Evolutionary conservation across 2,888 invertebrate genomes (phyloP).

Genomic region (Rhingia campestris): DNA sequence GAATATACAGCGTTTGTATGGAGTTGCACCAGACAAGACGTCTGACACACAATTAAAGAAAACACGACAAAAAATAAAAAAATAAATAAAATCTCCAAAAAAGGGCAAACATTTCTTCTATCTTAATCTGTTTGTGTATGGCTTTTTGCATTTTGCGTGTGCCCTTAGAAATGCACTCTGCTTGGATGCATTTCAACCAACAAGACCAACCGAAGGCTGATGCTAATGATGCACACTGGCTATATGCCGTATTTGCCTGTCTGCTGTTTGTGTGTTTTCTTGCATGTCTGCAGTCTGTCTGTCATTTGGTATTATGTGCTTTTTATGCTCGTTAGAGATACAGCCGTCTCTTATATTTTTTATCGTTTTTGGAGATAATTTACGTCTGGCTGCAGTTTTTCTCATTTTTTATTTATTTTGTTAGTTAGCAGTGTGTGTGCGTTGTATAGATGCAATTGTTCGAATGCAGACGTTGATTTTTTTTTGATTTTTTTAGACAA

Average conservation of each 20-base stretch:
- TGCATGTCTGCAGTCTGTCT: slow-evolving; percentile 54
- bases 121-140: slow-evolving; percentile 46
- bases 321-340: slow-evolving; percentile 65
- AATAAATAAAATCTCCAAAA: slow-evolving; percentile 32
- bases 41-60: slow-evolving; percentile 37
- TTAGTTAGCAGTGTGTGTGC: background rate
- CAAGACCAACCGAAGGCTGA: slow-evolving; percentile 23
- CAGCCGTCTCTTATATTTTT: slow-evolving; percentile 37
- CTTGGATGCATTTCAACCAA: slow-evolving; percentile 60
- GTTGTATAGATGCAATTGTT: slow-evolving; percentile 51
- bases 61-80: slow-evolving; percentile 2
- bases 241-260: slow-evolving; percentile 38
- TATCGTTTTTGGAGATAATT: slow-evolving; percentile 52
- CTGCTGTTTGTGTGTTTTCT: slow-evolving; percentile 49
- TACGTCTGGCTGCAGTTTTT: slow-evolving; percentile 62
- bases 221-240: slow-evolving; percentile 63
- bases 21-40: slow-evolving; percentile 54
- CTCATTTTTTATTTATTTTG: slow-evolving; percentile 6
- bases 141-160: slow-evolving; percentile 45
- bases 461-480: slow-evolving; percentile 36
- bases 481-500: slow-evolving; percentile 28
- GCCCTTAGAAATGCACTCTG: slow-evolving; percentile 67
- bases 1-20: background rate
- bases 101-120: slow-evolving; percentile 46
- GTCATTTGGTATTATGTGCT: slow-evolving; percentile 57